Evolutionary conservation across 2,113 vertebrate genomes (phyloP), one percentile per base, ranked within the genome.

Genomic region (Bos indicus): DNA sequence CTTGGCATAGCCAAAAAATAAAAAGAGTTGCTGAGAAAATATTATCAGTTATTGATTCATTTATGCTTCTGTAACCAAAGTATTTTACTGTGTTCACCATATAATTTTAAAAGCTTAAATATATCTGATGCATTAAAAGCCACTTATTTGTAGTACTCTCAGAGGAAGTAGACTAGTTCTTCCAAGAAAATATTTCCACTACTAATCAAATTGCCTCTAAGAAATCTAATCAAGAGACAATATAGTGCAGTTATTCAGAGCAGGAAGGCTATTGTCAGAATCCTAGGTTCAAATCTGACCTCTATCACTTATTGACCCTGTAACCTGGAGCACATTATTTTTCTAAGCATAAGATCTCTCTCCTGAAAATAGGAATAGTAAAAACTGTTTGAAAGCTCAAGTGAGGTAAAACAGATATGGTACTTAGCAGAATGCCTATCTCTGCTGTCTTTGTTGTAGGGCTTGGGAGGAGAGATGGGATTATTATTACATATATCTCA

Each of bases 21-120:
- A 93, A 78, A 74, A 96, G 59, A 3, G 12, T 89, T 81, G 14
- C 54, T 93, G 83, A 88, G 90, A 91, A 94, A 82, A 33, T 17
- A 16, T 81, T 84, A 74, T 59, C 60, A 77, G 23, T 59, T 88
- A 30, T 85, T 96, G 82, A 80, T 93, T 96, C 86, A 60, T 87
- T 89, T 91, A 2, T 57, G 57, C 19, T 95, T 96, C 67, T 51
- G 3, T 87, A 83, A 91, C 36, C 64, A 30, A 74, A 95, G 46
- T 96, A 88, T 81, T 86, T 86, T 94, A 91, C 33, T 40, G 33
- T 78, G 40, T 91, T 96, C n/a, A 77, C 51, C 81, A 77, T 74
- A 64, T 85, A 83, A 96, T 91, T 94, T 60, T 59, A 94, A 85
- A 95, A 88, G 8, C 21, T 59, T 92, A 95, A 92, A 23, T 52